Evolutionary conservation across 2,113 vertebrate species (phyloP), one percentile per base, ranked within the genome.

Genomic region (Natator depressus): DNA sequence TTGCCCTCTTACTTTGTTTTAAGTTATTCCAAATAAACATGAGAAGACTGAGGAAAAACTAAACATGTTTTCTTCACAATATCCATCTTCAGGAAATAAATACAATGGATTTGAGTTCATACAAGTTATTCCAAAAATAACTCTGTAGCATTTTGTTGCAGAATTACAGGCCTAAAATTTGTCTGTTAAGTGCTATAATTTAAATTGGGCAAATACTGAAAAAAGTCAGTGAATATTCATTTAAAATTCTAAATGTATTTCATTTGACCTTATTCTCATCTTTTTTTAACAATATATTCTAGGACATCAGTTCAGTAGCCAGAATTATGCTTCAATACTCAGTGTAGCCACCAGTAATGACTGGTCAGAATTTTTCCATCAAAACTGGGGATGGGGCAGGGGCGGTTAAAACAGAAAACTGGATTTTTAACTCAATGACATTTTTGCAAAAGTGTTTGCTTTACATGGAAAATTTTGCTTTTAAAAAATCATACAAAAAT

Each of bases 291-390:
- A 75, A 89, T n/a, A 80, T 10, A 2, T 57, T 88, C 4, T 4
- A 84, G 42, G 81, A 91, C 65, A 88, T 82, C 91, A 92, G 50
- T 81, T 86, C 47, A 86, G 59, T 24, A 95, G 51, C 25, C 12
- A 14, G 75, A 94, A 47, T 8, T 75, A 10, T n/a, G 38, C 24
- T 57, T 57, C 55, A 57, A 27, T 57, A 25, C 55, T 25, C 25
- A 57, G 10, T 25, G 55, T 27, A 57, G 55, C 55, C 25, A 27
- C 6, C 25, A 90, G 14, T 20, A 69, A 42, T 54, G 59, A 65
- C 9, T 72, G 1, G 9, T 72, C 49, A 25, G 81, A 90, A 57
- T 27, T 2, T 72, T n/a, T n/a, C 62, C 62, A 65, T 19, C 35
- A 65, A 65, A 35, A 65, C 7, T 8, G 31, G 14, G 14, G 13